phyloP scores from a whole-genome alignment of 2,113 vertebrate genomes.

The Haemorhous mexicanus region DNA sequence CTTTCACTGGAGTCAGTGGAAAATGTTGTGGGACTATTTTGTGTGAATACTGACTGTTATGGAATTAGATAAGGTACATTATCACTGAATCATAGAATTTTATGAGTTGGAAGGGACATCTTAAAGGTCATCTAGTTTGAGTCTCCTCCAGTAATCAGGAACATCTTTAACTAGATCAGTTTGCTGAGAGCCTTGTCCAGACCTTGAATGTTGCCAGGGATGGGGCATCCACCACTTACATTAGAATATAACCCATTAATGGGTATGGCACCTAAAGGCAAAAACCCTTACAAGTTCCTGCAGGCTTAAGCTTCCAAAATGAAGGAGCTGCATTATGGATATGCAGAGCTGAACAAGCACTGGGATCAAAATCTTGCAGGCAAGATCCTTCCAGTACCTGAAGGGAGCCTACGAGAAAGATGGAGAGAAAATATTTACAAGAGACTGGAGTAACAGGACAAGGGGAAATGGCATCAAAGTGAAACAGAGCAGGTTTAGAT shows the following conservation, averaged over 20 bases:
- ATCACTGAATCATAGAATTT: background rate
- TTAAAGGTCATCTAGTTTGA: background rate
- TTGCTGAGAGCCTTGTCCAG: background rate
- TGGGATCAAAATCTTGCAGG: background rate
- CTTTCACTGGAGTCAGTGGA: background rate
- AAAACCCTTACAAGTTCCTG: background rate
- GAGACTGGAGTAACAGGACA: background rate
- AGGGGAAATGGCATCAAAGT: background rate
- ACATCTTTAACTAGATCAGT: background rate
- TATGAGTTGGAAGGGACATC: background rate
- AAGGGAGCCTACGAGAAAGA: background rate
- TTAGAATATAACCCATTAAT: background rate
- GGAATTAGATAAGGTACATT: background rate
- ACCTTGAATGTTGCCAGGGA: background rate
- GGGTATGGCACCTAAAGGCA: background rate
- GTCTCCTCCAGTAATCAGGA: background rate
- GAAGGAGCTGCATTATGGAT: background rate
- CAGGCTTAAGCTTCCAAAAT: background rate
- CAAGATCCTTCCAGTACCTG: background rate
- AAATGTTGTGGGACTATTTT: background rate
- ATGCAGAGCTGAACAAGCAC: background rate
- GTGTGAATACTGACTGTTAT: background rate
- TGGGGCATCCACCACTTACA: background rate
- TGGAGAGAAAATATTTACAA: background rate
- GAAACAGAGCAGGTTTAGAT: background rate